Conservation (phyloP, 2,113 vertebrate genomes). For the Pyrgilauda ruficollis region DNA sequence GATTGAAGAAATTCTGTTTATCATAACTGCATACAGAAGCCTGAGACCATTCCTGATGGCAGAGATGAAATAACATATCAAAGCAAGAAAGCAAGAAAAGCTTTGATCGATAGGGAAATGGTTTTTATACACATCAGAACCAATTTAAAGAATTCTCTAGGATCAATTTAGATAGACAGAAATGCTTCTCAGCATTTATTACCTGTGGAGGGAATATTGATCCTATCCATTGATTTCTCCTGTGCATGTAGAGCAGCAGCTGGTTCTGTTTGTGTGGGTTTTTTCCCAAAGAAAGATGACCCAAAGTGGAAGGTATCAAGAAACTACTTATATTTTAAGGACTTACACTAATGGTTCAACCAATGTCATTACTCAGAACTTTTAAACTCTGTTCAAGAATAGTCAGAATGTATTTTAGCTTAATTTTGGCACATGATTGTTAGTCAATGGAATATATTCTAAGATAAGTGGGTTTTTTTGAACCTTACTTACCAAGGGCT, state of each 20-base stretch:
- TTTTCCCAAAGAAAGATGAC: slow-evolving; percentile 48
- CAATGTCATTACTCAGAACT: slow-evolving; percentile 52
- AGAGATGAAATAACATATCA: slow-evolving; percentile 71
- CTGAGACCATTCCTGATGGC: slow-evolving; percentile 1
- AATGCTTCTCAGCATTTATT: slow-evolving; percentile 83
- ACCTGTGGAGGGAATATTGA: slow-evolving; percentile 79
- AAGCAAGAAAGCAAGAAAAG: slow-evolving; percentile 53
- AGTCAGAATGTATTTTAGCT: slow-evolving; percentile 50
- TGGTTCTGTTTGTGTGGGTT: slow-evolving; percentile 36
- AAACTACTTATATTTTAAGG: slow-evolving; percentile 65
- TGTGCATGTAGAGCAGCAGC: slow-evolving; percentile 60
- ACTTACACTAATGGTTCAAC: slow-evolving; percentile 59
- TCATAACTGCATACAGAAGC: slow-evolving; percentile 9
- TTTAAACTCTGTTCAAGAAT: slow-evolving; percentile 38
- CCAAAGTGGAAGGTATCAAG: slow-evolving; percentile 67
- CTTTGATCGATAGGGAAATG: slow-evolving; percentile 79
- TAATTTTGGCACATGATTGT: slow-evolving; percentile 9
- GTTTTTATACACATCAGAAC: slow-evolving; percentile 82
- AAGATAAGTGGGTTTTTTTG: background rate
- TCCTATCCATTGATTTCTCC: slow-evolving; percentile 74
- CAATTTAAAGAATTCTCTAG: slow-evolving; percentile 78
- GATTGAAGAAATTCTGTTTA: slow-evolving; percentile 59
- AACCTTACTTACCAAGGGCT: background rate
- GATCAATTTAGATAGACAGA: slow-evolving; percentile 82
- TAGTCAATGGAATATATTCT: slow-evolving; percentile 4